A percentile compares a stretch with the other conserved stretches of the same genome.
Conservation (phyloP, 2,113 vertebrate genomes). For the Diphyllodes magnificus region DNA sequence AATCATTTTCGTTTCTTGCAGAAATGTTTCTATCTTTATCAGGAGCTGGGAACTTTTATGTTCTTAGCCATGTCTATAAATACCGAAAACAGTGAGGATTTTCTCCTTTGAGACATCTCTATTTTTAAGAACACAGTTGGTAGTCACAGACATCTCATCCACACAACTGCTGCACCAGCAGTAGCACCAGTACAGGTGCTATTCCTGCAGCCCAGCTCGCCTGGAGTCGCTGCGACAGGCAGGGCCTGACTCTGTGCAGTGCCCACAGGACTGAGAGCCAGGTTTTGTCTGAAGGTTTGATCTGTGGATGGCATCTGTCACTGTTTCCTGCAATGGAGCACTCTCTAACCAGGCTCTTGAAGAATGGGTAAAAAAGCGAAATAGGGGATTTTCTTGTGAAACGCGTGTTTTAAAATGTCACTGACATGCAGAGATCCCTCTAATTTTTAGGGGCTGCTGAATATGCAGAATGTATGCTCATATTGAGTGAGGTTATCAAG, state of each 20-base stretch:
- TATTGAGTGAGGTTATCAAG: not conserved
- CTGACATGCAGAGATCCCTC: not conserved
- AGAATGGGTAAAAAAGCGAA: not conserved
- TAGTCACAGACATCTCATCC: not conserved
- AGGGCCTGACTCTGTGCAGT: not conserved
- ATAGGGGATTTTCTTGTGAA: not conserved
- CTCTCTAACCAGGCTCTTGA: not conserved
- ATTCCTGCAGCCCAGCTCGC: not conserved
- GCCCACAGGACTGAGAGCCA: accelerated
- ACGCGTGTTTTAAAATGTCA: accelerated
- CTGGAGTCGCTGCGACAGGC: not conserved
- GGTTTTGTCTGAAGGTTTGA: not conserved
- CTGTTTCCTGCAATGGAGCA: not conserved
- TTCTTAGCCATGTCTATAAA: conserved; percentile 14
- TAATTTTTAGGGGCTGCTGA: not conserved
- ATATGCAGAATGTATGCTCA: not conserved
- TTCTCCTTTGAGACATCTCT: not conserved
- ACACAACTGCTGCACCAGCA: not conserved
- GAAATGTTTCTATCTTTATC: not conserved
- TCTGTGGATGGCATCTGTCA: not conserved
- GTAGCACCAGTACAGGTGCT: not conserved
- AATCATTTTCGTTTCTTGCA: not conserved
- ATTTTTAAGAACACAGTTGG: conserved; percentile 3
- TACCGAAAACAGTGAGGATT: not conserved
- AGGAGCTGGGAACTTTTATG: not conserved